These are phyloP conservation scores for Bufotes viridis DNA, from an alignment of 2,797 vertebrate genomes.

Conservation along the genomic window DNA sequence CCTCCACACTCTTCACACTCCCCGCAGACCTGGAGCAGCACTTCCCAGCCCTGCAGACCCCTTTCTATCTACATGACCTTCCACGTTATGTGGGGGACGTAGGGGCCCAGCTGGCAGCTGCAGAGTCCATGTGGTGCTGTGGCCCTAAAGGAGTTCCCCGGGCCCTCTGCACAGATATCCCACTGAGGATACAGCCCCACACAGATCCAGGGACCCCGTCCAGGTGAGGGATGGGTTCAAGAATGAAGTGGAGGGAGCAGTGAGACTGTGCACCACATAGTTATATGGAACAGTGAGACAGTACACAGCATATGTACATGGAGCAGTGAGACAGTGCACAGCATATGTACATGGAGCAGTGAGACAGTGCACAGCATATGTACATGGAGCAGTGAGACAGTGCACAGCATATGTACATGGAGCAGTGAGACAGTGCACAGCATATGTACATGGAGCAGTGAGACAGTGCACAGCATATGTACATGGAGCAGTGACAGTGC, in stretches of 20 bases:
- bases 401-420: too few species aligned
- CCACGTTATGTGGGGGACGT: slow-evolving; percentile 73
- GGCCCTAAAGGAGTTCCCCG: slow-evolving; percentile 71
- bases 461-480: too few species aligned
- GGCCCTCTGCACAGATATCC: slow-evolving; percentile 69
- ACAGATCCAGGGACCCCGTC: too few species aligned
- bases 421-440: too few species aligned
- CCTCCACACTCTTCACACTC: slow-evolving; percentile 52
- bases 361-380: too few species aligned
- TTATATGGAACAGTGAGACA: too few species aligned
- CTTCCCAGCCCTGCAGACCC: slow-evolving; percentile 54
- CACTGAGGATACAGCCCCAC: slow-evolving; percentile 43
- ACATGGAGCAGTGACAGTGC: too few species aligned
- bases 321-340: too few species aligned
- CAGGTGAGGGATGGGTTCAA: not conserved
- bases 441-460: too few species aligned
- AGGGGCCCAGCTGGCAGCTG: slow-evolving; percentile 65
- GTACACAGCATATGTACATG: too few species aligned
- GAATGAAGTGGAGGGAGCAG: not conserved
- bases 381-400: too few species aligned
- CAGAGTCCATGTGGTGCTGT: slow-evolving; percentile 69
- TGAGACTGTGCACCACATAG: not conserved
- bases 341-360: too few species aligned
- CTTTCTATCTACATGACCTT: slow-evolving; percentile 70
- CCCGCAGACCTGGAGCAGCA: slow-evolving; percentile 21